These are phyloP conservation scores for Acanthoscelides obtectus DNA, from an alignment of 2,888 invertebrate species.

Conservation along the genomic window DNA sequence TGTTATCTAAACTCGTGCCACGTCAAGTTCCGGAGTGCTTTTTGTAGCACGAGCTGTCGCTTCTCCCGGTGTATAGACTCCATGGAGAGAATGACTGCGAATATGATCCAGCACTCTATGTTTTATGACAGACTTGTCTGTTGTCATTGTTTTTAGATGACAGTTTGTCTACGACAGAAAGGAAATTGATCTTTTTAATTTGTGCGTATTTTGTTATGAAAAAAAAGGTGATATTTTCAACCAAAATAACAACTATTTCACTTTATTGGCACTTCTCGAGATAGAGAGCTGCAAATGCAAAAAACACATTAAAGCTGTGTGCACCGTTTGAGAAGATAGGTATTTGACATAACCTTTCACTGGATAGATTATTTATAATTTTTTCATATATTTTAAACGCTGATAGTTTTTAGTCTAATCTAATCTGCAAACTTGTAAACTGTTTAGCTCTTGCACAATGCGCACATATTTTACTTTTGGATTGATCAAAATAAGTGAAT, in stretches of 20 bases:
- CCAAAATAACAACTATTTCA: neutral
- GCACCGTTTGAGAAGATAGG: neutral
- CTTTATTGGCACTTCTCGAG: neutral
- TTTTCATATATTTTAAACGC: neutral
- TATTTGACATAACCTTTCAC: neutral
- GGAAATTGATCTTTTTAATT: neutral
- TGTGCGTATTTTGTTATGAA: neutral
- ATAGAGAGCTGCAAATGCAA: neutral
- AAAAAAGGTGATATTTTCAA: neutral
- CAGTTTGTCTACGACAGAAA: neutral
- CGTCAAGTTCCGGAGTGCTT: no score
- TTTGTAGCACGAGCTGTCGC: no score
- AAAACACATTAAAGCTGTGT: neutral
- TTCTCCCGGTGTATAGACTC: no score
- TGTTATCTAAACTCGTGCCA: no score
- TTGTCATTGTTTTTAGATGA: no score
- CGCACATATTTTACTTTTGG: neutral
- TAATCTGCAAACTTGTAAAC: neutral
- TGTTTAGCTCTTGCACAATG: neutral
- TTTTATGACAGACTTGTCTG: no score
- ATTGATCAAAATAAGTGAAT: neutral
- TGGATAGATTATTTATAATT: neutral
- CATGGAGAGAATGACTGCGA: no score
- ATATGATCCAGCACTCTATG: no score
- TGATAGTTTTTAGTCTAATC: neutral